These are phyloP conservation scores for Lichenostomus cassidix DNA, from an alignment of 2,113 vertebrate species.

Conservation along the genomic window DNA sequence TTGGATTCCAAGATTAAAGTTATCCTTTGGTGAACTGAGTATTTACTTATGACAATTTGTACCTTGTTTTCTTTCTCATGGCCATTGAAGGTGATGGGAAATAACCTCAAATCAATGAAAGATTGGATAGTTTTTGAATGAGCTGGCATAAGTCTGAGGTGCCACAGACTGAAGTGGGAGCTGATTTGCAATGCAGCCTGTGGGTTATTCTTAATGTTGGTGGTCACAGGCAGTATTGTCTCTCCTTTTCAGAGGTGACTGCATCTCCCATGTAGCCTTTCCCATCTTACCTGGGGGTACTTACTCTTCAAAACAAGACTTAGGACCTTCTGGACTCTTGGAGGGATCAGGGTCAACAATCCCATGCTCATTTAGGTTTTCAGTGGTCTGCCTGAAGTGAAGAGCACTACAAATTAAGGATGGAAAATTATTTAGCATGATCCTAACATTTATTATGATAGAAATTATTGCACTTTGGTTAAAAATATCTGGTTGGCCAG, in stretches of 20 bases:
- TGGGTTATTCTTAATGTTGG: not conserved
- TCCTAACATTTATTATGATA: not conserved
- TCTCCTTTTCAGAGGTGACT: not conserved
- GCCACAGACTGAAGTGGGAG: not conserved
- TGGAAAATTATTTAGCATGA: not conserved
- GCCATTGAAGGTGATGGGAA: not conserved
- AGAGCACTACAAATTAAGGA: not conserved
- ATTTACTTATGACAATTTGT: not conserved
- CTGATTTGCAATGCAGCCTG: fast-evolving
- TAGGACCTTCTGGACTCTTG: not conserved
- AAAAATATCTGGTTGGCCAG: not conserved
- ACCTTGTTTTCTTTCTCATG: not conserved
- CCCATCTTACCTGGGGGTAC: no score
- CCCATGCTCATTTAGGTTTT: not conserved
- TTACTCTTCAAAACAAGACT: not conserved
- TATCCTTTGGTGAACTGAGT: not conserved
- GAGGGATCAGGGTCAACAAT: not conserved
- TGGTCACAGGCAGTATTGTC: not conserved
- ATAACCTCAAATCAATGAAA: not conserved
- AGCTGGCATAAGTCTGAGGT: not conserved
- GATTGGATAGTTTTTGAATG: not conserved
- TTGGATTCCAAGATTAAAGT: not conserved
- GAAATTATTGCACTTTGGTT: not conserved
- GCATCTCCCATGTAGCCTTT: not conserved
- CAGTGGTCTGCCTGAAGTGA: not conserved